Base-by-base conservation (phyloP, 1,140 invertebrate genomes). In the Philaenus spumarius region DNA sequence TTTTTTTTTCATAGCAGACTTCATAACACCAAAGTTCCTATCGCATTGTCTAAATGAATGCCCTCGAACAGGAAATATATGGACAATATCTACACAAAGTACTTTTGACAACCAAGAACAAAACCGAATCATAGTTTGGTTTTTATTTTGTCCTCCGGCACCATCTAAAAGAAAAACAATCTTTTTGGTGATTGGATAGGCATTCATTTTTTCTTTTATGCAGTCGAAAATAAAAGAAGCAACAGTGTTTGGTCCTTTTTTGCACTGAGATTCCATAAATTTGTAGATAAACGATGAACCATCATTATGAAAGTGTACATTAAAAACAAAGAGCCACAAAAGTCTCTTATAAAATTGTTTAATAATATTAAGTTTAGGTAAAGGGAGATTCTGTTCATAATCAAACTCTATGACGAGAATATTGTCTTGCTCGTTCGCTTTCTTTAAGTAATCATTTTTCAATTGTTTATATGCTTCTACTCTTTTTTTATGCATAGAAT, bases 1-100 rank as follows among this genome's bases (percentile, higher is more conserved):
- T 37, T 24, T 7, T 11, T 55, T 55, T 57, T 48, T 60, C 14
- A 61, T 51, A 24, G 39, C 58, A 22, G 55, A 42, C n/a, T 48
- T 53, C 30, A 55, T 55, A 26, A 59, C 40, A 20, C 64, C 62
- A 51, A 65, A 65, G 20, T 65, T 65, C 11, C 62, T 17, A 46
- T 65, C 64, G 30, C 59, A 62, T 53, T 64, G 57, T 24, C 42
- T 22, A 35, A 62, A 63, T 11, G 45, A 56, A 46, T 65, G 62
- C 26, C 62, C 62, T n/a, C 56, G 37, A 4, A 63, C 61, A n/a
- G 63, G 63, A 42, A 60, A 64, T 14, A 64, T 2, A 30, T 64
- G 61, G 12, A 53, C 34, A 24, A 61, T 46, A 37, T 39, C 23
- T 19, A 59, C 30, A 15, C 26, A 42, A 3, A 26, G 26, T 43